A percentile compares a stretch with the other conserved stretches of the same genome.
These are phyloP conservation scores for Seladonia tumulorum DNA, from an alignment of 2,888 invertebrate species.

Conservation along the genomic window DNA sequence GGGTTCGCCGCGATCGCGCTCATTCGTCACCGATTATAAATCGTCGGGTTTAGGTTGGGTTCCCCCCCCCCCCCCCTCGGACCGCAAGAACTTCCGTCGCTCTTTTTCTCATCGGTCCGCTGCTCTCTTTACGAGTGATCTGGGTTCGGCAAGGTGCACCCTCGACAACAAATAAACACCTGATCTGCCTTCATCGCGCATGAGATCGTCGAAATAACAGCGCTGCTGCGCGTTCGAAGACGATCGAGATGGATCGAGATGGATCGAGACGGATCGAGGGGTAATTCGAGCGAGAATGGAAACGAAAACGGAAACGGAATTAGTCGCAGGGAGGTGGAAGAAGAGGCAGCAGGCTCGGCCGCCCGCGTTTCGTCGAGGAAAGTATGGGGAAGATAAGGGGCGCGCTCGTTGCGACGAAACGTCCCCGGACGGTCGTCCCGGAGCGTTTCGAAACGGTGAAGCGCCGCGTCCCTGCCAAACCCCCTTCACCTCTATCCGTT, in stretches of 20 bases:
- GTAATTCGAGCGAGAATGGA: constrained; percentile 14
- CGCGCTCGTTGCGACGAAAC: constrained; percentile 82
- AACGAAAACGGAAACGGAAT: constrained; percentile 46
- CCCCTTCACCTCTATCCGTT: constrained; percentile 28
- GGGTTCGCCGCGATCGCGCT: constrained; percentile 63
- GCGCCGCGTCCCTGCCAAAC: constrained; percentile 29
- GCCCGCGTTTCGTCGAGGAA: constrained; percentile 74
- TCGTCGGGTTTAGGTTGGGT: constrained; percentile 66
- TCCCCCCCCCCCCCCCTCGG: too few species aligned
- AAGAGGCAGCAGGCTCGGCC: too few species aligned
- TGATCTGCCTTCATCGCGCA: neutral
- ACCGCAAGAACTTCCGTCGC: constrained; percentile 1
- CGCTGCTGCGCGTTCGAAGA: neutral
- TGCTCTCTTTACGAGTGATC: neutral
- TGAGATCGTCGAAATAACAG: neutral
- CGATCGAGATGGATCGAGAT: neutral
- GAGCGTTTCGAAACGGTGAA: constrained; percentile 59
- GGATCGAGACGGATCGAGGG: neutral
- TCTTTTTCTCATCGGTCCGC: neutral
- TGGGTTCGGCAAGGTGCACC: neutral
- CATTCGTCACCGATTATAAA: constrained; percentile 79
- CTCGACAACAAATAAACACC: neutral
- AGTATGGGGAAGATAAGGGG: constrained; percentile 82
- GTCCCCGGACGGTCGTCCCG: constrained; percentile 81
- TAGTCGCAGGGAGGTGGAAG: constrained; percentile 75